Evolutionary conservation across 2,113 vertebrate genomes (phyloP), one percentile per base, ranked within the genome.

Genomic region (Callocephalon fimbriatum): DNA sequence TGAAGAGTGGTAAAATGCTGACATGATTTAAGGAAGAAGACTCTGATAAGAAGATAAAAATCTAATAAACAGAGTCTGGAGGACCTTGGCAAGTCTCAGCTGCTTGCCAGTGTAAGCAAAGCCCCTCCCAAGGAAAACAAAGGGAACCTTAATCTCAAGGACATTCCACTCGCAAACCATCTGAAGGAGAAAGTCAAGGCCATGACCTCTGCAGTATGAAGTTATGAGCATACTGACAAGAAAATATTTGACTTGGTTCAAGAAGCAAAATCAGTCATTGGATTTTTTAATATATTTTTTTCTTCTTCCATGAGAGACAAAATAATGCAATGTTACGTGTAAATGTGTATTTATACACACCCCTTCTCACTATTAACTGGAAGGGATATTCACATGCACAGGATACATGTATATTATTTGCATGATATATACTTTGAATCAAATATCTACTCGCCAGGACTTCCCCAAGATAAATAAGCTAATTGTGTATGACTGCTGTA

Each of bases 1-100:
- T 77, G 95, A 98, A 98, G 98, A 98, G 97, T 97, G 98, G 97
- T 98, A 98, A 99, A 98, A 98, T 95, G 97, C 98, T 98, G 98
- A 98, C 98, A 98, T 98, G 98, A 98, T 98, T 98, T 98, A 98
- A 98, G 98, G 97, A 98, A 98, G 98, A 98, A 98, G 98, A 98
- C 98, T 97, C 98, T 98, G 98, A 98, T 98, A 98, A 98, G 98
- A 98, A 98, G 98, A 98, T 98, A 98, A 98, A 98, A 98, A 98
- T 98, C 98, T 98, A 98, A 98, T 98, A 98, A 99, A 98, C 98
- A 98, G 98, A 98, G 98, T 98, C 97, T 98, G 90, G 98, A 98
- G 98, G 98, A 98, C 97, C 98, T 98, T 98, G 98, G 98, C 95
- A 97, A 93, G 97, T 97, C 98, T 98, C 98, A 88, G 93, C 88